phyloP scores from a whole-genome alignment of 2,797 vertebrate species.

The Moxostoma hubbsi region DNA sequence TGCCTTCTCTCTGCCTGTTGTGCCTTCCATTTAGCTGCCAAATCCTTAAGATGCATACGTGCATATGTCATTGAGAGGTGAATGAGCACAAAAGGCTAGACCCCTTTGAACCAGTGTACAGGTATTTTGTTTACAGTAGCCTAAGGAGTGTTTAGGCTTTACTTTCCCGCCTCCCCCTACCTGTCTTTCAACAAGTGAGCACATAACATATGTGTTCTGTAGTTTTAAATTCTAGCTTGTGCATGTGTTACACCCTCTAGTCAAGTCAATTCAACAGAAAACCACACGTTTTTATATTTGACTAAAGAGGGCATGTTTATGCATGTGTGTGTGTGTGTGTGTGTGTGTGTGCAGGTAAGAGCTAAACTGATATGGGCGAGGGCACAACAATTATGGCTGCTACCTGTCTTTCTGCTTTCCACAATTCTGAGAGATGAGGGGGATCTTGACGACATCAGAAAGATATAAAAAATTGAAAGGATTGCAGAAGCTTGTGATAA shows the following conservation, averaged over 20 bases:
- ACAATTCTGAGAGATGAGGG: constrained; percentile 37
- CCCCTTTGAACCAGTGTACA: constrained; percentile 44
- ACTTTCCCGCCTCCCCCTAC: constrained; percentile 9
- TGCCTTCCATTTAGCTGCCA: constrained; percentile 24
- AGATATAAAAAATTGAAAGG: neutral
- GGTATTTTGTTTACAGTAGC: constrained; percentile 58
- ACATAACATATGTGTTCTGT: neutral
- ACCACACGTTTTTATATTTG: no score
- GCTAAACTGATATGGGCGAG: constrained; percentile 51
- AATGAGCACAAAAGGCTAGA: constrained; percentile 42
- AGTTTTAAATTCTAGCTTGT: neutral
- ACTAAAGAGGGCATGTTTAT: constrained; percentile 14
- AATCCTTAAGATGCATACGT: constrained; percentile 31
- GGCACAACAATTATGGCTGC: constrained; percentile 51
- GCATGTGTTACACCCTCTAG: constrained; percentile 1
- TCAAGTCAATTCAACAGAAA: constrained; percentile 39
- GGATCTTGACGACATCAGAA: neutral
- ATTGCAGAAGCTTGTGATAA: no score
- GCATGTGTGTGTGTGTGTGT: constrained; percentile 22
- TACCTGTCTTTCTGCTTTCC: constrained; percentile 63
- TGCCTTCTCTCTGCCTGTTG: constrained; percentile 16
- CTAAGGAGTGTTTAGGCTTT: constrained; percentile 42
- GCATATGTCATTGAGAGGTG: constrained; percentile 40
- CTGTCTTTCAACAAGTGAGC: constrained; percentile 6
- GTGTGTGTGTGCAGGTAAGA: constrained; percentile 24